phyloP scores from a whole-genome alignment of 2,888 invertebrate genomes.

The Coenonympha arcania region DNA sequence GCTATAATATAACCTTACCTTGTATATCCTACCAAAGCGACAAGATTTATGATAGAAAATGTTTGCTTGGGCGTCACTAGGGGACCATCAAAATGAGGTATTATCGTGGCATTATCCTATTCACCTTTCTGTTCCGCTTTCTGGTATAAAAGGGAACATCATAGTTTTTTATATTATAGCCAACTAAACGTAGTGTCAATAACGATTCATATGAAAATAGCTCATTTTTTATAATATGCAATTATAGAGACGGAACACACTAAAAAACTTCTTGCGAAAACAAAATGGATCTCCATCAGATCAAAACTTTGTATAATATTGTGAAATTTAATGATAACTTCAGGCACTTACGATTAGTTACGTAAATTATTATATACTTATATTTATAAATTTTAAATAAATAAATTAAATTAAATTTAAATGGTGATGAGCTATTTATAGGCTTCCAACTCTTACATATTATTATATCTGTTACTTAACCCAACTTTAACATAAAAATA shows the following conservation, averaged over 20 bases:
- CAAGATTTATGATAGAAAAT: neutral
- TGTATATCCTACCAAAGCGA: neutral
- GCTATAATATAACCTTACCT: neutral
- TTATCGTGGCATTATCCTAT: neutral
- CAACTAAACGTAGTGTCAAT: neutral
- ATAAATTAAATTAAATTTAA: no score
- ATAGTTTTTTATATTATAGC: neutral
- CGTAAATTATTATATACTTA: no score
- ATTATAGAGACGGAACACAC: conserved; percentile 16
- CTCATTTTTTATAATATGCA: no score
- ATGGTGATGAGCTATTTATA: no score
- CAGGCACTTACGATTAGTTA: no score
- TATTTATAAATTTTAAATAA: no score
- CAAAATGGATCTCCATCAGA: conserved; percentile 13
- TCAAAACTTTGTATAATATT: no score
- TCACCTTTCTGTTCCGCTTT: neutral
- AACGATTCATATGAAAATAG: conserved; percentile 14
- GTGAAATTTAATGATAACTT: no score
- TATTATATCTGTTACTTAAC: no score
- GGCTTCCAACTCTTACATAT: no score
- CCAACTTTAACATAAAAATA: no score
- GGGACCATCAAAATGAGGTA: neutral
- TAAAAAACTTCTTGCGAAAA: conserved; percentile 17
- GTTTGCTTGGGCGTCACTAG: neutral
- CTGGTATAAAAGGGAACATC: neutral